A percentile compares a stretch with the other conserved stretches of the same genome.
These are phyloP conservation scores for Drosophila mimetica DNA, from an alignment of 2,888 invertebrate species.

Conservation along the genomic window DNA sequence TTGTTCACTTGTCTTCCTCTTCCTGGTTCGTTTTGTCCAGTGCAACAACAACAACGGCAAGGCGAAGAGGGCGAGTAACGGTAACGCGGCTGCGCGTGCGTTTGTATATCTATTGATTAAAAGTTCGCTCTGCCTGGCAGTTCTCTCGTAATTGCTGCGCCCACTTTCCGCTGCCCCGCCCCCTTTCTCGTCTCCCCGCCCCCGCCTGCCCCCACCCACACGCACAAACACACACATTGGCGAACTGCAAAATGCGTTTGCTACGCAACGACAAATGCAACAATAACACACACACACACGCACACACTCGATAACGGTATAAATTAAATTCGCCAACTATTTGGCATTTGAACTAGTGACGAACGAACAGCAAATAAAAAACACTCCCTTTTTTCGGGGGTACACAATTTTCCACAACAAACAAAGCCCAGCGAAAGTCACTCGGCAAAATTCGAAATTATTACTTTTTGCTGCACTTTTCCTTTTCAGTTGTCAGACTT, in stretches of 20 bases:
- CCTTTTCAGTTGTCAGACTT: constrained; percentile 26
- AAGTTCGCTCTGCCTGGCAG: constrained; percentile 60
- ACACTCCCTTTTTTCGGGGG: constrained; percentile 63
- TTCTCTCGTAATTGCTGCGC: constrained; percentile 54
- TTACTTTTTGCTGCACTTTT: constrained; percentile 46
- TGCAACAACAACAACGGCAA: constrained; percentile 23
- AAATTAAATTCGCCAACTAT: constrained; percentile 27
- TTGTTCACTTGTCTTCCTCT: constrained; percentile 74
- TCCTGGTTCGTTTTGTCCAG: constrained; percentile 40
- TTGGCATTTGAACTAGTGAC: constrained; percentile 1
- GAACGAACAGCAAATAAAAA: constrained; percentile 27
- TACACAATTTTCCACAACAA: constrained; percentile 79
- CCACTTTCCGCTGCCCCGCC: constrained; percentile 31
- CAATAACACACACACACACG: constrained; percentile 40
- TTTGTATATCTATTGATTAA: constrained; percentile 72
- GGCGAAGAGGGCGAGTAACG: constrained; percentile 4
- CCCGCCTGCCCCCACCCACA: constrained; percentile 7
- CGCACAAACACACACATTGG: constrained; percentile 13
- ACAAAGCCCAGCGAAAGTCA: constrained; percentile 58
- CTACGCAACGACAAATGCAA: constrained; percentile 31
- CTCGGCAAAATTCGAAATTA: constrained; percentile 41
- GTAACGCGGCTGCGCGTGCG: constrained; percentile 48
- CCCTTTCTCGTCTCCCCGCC: neutral
- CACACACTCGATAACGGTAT: constrained; percentile 15
- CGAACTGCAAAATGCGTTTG: constrained; percentile 40